A percentile compares a stretch with the other conserved stretches of the same genome.
Conservation (phyloP, 2,797 vertebrate genomes). For the Alca torda region DNA sequence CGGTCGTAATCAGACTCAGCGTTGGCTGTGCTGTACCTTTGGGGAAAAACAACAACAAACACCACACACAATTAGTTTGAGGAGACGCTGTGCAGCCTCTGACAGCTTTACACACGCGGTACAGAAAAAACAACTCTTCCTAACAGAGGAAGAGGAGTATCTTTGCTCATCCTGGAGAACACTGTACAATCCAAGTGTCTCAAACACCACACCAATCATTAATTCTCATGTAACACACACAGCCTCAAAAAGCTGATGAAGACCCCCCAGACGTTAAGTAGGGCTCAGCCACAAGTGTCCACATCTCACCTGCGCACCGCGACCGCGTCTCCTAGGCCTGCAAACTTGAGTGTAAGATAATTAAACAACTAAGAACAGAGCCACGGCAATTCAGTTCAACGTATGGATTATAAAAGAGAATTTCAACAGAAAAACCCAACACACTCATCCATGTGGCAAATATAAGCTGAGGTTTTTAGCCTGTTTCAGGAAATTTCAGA, state of each 20-base stretch:
- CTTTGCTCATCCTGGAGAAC: neutral
- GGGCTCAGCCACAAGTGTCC: neutral
- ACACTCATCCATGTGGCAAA: neutral
- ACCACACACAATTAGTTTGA: neutral
- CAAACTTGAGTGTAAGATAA: neutral
- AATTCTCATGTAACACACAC: rapidly evolving
- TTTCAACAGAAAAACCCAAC: neutral
- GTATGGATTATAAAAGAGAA: neutral
- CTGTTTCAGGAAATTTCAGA: neutral
- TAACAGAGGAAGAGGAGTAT: neutral
- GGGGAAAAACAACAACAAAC: neutral
- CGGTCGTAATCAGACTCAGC: constrained; percentile 91
- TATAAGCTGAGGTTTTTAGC: neutral
- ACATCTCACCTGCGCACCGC: rapidly evolving
- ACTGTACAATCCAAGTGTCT: rapidly evolving
- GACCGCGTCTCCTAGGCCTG: neutral
- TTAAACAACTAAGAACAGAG: neutral
- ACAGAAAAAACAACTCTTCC: neutral
- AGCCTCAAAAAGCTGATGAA: neutral
- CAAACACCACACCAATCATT: too few relatives aligned
- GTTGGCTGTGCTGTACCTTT: constrained; percentile 90
- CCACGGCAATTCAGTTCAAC: neutral
- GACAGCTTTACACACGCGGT: rapidly evolving
- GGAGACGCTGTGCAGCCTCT: neutral
- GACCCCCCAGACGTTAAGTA: rapidly evolving